Conservation (phyloP, 2,888 invertebrate genomes). For the Diogma glabrata region DNA sequence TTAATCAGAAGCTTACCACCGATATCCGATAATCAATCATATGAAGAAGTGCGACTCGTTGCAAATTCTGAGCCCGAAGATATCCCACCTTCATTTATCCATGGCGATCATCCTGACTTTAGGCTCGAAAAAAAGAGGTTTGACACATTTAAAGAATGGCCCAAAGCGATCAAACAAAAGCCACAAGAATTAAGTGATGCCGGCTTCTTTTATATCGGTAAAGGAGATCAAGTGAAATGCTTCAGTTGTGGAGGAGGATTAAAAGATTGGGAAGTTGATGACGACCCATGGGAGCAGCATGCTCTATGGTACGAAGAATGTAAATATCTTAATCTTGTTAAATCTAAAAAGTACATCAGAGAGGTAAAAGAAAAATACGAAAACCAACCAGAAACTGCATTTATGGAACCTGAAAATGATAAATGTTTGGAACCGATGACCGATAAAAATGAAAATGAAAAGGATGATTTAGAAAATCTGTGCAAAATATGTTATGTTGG, state of each 20-base stretch:
- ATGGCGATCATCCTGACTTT: conserved; percentile 51
- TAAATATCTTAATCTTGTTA: conserved; percentile 65
- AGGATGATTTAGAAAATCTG: conserved; percentile 35
- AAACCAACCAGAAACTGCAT: neutral
- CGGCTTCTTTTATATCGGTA: conserved; percentile 85
- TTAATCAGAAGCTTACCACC: conserved; percentile 28
- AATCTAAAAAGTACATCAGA: conserved; percentile 63
- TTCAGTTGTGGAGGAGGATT: conserved; percentile 90
- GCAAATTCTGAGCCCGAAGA: conserved; percentile 11
- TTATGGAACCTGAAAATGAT: conserved; percentile 21
- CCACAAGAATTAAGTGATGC: conserved; percentile 74
- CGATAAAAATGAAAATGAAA: conserved; percentile 21
- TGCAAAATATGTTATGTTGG: conserved; percentile 89
- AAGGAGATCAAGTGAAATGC: conserved; percentile 81
- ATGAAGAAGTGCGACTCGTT: too few species aligned
- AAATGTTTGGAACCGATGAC: neutral
- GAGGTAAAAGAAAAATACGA: neutral
- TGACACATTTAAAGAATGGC: conserved; percentile 68
- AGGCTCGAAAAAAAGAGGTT: conserved; percentile 57
- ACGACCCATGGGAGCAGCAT: conserved; percentile 92
- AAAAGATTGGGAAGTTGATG: conserved; percentile 81
- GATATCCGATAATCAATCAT: neutral
- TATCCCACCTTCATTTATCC: neutral
- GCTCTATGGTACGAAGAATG: conserved; percentile 88
- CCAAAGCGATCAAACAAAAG: conserved; percentile 63